Conservation (phyloP, 2,888 invertebrate species). For the Melieria crassipennis region DNA sequence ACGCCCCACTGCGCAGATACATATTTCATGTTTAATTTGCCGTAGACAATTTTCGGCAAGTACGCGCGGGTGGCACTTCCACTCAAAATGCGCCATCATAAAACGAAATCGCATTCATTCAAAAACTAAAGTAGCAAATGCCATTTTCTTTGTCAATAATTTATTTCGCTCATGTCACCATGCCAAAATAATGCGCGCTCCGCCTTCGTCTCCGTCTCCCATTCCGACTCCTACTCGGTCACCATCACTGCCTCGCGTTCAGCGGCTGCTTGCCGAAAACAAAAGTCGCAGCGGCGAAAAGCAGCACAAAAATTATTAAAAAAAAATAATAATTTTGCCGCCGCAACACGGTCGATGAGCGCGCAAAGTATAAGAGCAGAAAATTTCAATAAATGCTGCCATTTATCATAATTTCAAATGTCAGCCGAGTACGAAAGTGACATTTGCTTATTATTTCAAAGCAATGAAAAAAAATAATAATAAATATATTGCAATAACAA, state of each 20-base stretch:
- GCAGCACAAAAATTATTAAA: background rate
- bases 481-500: background rate
- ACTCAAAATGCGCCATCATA: too few relatives aligned
- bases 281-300: background rate
- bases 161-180: background rate
- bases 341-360: background rate
- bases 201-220: background rate
- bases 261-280: background rate
- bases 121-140: too few relatives aligned
- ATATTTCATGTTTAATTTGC: too few relatives aligned
- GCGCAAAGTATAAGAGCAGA: background rate
- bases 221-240: background rate
- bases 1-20: too few relatives aligned
- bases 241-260: background rate
- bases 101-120: too few relatives aligned
- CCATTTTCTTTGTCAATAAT: too few relatives aligned
- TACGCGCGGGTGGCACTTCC: too few relatives aligned
- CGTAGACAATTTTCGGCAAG: too few relatives aligned
- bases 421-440: slow-evolving; percentile 18
- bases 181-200: background rate
- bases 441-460: slow-evolving; percentile 26
- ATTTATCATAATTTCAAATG: slow-evolving; percentile 32
- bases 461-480: background rate
- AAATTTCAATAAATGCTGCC: slow-evolving; percentile 26
- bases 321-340: slow-evolving; percentile 7